Conservation (phyloP, 1,140 invertebrate genomes). For the Zophobas atratus region DNA sequence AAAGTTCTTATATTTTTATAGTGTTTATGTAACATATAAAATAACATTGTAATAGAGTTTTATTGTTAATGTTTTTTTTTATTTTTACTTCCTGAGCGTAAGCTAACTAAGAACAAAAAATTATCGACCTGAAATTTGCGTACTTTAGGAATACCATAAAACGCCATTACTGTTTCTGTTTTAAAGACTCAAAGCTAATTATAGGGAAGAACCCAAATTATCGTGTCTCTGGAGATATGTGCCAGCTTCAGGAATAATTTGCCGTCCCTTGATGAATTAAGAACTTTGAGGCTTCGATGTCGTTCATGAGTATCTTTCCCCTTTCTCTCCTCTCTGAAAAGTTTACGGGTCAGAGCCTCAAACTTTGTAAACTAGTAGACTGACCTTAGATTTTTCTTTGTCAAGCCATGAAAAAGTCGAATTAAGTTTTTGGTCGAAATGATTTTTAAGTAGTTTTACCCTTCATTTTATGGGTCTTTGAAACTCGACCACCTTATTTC, state of each 20-base stretch:
- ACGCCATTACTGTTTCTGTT: not conserved
- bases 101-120: too few relatives aligned
- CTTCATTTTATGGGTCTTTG: not conserved
- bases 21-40: too few relatives aligned
- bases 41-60: too few relatives aligned
- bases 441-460: too few relatives aligned
- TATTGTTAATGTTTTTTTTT: too few relatives aligned
- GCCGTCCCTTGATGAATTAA: conserved; percentile 47
- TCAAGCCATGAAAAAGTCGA: not conserved
- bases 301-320: conserved; percentile 19
- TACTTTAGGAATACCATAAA: not conserved
- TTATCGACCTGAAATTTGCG: too few relatives aligned
- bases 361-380: not conserved
- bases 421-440: too few relatives aligned
- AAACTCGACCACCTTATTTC: not conserved
- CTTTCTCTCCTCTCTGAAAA: not conserved
- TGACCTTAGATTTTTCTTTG: conserved; percentile 11
- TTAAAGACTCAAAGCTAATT: conserved; percentile 42
- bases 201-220: conserved; percentile 43
- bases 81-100: too few relatives aligned
- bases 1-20: too few relatives aligned
- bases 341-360: not conserved
- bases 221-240: conserved; percentile 38
- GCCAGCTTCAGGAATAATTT: conserved; percentile 49
- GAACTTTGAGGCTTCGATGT: conserved; percentile 43